These are phyloP conservation scores for Bubo blakistoni DNA, from an alignment of 2,113 vertebrate species.

Conservation along the genomic window DNA sequence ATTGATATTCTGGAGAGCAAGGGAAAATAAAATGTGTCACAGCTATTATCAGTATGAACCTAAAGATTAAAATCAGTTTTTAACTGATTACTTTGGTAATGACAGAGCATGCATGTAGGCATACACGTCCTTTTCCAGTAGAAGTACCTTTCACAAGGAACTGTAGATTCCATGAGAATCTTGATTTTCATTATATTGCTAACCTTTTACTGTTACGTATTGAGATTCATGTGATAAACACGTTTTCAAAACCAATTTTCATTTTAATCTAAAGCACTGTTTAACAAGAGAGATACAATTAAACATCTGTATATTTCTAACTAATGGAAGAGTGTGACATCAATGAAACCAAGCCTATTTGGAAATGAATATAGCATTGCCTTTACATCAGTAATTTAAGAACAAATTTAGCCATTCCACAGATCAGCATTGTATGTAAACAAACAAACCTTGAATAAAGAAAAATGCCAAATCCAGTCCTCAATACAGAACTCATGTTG, in stretches of 20 bases:
- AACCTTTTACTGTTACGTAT: background rate
- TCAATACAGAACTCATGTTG: background rate
- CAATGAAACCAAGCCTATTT: background rate
- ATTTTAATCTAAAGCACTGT: background rate
- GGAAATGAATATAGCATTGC: background rate
- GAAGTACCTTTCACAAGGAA: background rate
- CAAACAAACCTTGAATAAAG: background rate
- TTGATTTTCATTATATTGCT: background rate
- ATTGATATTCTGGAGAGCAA: background rate
- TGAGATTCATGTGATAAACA: background rate
- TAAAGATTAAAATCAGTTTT: background rate
- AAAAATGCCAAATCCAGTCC: background rate
- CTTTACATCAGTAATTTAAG: background rate
- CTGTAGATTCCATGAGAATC: accelerated
- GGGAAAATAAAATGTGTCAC: background rate
- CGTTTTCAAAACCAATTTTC: background rate
- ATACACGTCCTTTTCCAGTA: background rate
- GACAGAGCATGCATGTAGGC: background rate
- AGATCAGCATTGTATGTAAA: background rate
- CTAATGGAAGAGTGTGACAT: background rate
- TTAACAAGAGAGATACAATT: background rate
- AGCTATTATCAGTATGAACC: background rate
- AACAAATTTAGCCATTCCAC: background rate
- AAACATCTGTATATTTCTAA: background rate
- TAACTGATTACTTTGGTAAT: background rate